Percentiles rank a stretch among this genome's conserved stretches.
Evolutionary conservation across 2,888 invertebrate species (phyloP).

Genomic region (Cephus pulcher): DNA sequence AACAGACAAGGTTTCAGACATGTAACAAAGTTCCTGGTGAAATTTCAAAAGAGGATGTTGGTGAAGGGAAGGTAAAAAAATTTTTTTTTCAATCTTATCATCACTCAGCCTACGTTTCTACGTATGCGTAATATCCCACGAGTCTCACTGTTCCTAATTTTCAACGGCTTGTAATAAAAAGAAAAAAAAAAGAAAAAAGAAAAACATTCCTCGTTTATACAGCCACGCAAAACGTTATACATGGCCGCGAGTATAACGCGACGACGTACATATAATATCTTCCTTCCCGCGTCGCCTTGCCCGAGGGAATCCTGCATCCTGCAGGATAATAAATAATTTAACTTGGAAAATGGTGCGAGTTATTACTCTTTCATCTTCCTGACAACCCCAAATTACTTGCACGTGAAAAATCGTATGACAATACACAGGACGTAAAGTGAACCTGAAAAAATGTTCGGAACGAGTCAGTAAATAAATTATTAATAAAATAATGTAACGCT

Average conservation of each 20-base stretch:
- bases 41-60: background rate
- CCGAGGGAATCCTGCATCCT: constrained; percentile 39
- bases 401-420: background rate
- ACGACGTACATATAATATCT: constrained; percentile 49
- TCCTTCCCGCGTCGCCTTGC: constrained; percentile 36
- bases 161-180: background rate
- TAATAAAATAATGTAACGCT: too few species aligned
- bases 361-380: constrained; percentile 33
- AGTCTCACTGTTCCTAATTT: background rate
- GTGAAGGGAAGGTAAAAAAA: background rate
- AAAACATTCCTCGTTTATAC: background rate
- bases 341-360: constrained; percentile 43
- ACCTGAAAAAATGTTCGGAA: too few species aligned
- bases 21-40: background rate
- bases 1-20: constrained; percentile 1
- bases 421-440: too few species aligned
- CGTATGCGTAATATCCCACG: background rate
- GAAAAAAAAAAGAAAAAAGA: too few species aligned
- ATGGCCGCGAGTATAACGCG: constrained; percentile 27
- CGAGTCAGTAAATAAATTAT: too few species aligned
- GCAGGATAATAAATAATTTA: constrained; percentile 52
- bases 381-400: background rate
- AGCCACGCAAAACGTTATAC: constrained; percentile 37
- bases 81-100: too few species aligned
- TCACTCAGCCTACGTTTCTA: background rate